Percentiles rank a stretch among this genome's conserved stretches.
Evolutionary conservation across 2,113 vertebrate genomes (phyloP).

Genomic region (Erythrocercus mccallii): DNA sequence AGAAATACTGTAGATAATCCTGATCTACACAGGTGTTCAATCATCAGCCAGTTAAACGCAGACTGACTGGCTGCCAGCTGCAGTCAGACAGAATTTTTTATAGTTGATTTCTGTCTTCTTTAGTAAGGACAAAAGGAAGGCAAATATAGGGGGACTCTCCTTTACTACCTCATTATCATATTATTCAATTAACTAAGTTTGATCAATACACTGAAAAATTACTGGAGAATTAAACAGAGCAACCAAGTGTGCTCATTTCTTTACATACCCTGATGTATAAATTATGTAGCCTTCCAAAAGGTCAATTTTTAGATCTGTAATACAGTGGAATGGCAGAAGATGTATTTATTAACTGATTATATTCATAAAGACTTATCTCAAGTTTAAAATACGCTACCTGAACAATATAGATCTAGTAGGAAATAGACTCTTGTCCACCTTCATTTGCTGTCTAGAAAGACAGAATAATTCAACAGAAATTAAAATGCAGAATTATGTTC

Average conservation of each 20-base stretch:
- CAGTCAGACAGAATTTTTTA: background rate
- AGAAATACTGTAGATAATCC: background rate
- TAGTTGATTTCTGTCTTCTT: background rate
- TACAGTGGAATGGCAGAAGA: background rate
- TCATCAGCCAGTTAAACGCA: background rate
- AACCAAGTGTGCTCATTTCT: background rate
- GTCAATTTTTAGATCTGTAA: background rate
- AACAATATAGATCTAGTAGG: background rate
- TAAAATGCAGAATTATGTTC: background rate
- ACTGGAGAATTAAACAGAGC: background rate
- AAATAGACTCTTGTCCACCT: background rate
- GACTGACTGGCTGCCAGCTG: background rate
- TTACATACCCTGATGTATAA: background rate
- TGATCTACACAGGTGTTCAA: background rate
- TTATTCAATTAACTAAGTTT: background rate
- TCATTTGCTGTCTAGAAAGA: background rate
- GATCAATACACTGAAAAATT: background rate
- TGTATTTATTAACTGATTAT: background rate
- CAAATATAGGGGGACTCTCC: background rate
- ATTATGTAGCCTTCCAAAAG: background rate
- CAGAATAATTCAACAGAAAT: background rate
- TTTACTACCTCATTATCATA: background rate
- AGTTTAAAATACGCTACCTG: background rate
- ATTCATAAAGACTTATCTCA: background rate
- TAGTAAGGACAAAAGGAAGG: background rate